phyloP scores from a whole-genome alignment of 1,140 invertebrate genomes.

The Arion vulgaris region DNA sequence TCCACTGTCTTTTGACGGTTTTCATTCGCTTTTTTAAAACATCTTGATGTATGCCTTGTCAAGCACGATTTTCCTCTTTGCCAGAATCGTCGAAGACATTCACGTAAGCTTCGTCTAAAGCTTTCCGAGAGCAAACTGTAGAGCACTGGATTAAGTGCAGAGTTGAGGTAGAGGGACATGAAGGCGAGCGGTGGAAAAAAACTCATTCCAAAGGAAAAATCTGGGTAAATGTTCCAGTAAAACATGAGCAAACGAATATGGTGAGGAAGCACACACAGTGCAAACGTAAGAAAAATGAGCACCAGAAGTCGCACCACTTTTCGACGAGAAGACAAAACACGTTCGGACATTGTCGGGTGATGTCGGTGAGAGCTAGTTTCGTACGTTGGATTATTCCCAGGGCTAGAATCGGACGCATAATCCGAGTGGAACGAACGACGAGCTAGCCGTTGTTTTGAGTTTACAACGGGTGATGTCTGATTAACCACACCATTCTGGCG shows the following conservation, averaged over 20 bases:
- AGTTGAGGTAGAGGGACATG: constrained; percentile 87
- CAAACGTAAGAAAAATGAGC: constrained; percentile 86
- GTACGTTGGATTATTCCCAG: neutral
- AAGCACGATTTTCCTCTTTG: neutral
- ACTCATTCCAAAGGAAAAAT: constrained; percentile 79
- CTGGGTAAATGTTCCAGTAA: constrained; percentile 52
- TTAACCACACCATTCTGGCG: neutral
- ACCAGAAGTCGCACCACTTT: constrained; percentile 82
- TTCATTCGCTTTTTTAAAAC: neutral
- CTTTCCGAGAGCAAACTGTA: constrained; percentile 87
- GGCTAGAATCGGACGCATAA: neutral
- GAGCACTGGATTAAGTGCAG: constrained; percentile 86
- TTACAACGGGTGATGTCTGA: neutral
- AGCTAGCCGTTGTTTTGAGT: neutral
- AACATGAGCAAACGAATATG: constrained; percentile 88
- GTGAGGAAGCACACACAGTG: constrained; percentile 87
- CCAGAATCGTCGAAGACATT: constrained; percentile 54
- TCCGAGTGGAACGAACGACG: neutral
- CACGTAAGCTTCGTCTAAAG: constrained; percentile 71
- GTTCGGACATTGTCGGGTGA: neutral
- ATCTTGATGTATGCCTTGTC: neutral
- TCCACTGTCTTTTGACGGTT: neutral
- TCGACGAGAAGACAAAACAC: constrained; percentile 58
- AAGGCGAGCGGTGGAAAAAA: constrained; percentile 87
- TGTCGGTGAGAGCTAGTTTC: neutral